Evolutionary conservation across 2,888 invertebrate genomes (phyloP), one percentile per base, ranked within the genome.

Genomic region (Lasioglossum leucozonium): DNA sequence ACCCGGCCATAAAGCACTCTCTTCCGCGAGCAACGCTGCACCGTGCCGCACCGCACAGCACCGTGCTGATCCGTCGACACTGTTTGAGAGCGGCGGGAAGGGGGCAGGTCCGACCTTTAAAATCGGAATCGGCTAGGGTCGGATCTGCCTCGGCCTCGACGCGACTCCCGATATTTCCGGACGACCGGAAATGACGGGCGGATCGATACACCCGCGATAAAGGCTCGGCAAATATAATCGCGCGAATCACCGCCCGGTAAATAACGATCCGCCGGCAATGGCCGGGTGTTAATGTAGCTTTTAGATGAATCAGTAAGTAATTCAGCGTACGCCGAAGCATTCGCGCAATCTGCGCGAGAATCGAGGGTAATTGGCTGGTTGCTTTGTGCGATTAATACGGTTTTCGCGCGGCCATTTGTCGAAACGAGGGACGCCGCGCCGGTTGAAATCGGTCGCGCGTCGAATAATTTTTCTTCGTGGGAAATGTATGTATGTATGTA

Each of bases 171-270:
- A n/a, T n/a, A 51, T 75, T 82, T 75, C 22, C 72, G 69, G 42
- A 18, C 18, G 42, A 13, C 30, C 67, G 30, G 44, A 11, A 22
- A 71, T 80, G 71, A 71, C 42, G 72, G 42, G 10, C n/a, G 55
- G 40, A 37, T 40, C 37, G 67, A 69, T 74, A 82, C 30, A 62
- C 16, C 18, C 37, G 37, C 47, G 72, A 13, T 55, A 71, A 44
- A 44, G 67, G 44, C 51, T 65, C 74, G 22, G 62, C 81, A 75
- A 75, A 81, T 62, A 75, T 72, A 62, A 76, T 51, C 62, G 81
- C 55, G 65, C 76, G 37, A 69, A 37, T 37, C 18, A 10, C 22
- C 30, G 2, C 37, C 67, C n/a, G 67, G 67, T 37, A 69, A 69
- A 69, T 40, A 69, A 69, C n/a, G n/a, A 40, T 40, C 67, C 22